Conservation (phyloP, 92 coral and sea anemone genomes). For the Palythoa heliodiscus region DNA sequence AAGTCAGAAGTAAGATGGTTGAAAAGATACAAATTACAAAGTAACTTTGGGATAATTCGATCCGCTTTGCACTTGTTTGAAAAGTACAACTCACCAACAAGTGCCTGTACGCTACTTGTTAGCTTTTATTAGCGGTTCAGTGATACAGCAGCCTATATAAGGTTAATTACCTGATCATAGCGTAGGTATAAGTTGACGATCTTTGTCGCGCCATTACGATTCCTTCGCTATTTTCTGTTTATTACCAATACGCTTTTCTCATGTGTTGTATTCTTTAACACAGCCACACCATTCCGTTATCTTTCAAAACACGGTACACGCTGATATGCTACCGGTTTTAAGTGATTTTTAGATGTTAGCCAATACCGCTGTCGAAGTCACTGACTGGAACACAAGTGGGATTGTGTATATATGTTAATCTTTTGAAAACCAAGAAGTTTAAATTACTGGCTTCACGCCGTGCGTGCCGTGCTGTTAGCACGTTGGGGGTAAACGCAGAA, state of each 20-base stretch:
- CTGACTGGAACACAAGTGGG: not conserved
- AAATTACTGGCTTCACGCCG: slow-evolving; percentile 1
- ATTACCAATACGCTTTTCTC: not conserved
- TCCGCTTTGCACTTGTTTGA: not conserved
- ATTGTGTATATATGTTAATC: not conserved
- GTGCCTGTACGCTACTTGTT: not conserved
- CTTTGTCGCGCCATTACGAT: slow-evolving; percentile 22
- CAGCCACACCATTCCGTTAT: slow-evolving; percentile 24
- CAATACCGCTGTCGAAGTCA: not conserved
- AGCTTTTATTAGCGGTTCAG: not conserved
- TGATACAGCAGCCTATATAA: not conserved
- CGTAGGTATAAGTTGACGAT: slow-evolving; percentile 6
- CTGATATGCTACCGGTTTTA: slow-evolving; percentile 4
- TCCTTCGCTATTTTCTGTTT: not conserved
- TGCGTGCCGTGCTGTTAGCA: not conserved
- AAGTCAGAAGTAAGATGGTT: too few species aligned
- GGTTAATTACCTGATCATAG: slow-evolving; percentile 11
- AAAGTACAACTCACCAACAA: not conserved
- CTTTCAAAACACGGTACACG: slow-evolving; percentile 22
- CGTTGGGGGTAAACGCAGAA: not conserved
- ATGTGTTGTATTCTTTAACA: not conserved
- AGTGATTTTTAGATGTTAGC: not conserved
- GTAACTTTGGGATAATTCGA: not conserved
- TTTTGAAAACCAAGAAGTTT: slow-evolving; percentile 23
- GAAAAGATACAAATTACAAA: too few species aligned